Conservation (phyloP, 2,797 vertebrate species). For the Xiphorhynchus erythropygius region DNA sequence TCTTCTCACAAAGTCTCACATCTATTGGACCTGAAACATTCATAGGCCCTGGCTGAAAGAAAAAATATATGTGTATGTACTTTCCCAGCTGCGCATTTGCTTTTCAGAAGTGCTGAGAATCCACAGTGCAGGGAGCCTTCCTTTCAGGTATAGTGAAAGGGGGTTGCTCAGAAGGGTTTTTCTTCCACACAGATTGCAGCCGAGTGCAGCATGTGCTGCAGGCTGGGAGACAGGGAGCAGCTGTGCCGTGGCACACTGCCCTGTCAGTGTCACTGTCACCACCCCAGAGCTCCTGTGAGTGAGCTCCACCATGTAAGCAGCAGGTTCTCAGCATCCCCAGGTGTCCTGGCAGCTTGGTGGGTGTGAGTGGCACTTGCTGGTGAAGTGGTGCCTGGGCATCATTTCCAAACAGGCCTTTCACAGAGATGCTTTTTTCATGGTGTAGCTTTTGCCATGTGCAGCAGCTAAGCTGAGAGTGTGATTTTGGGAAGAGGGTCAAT, state of each 20-base stretch:
- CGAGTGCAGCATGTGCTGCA: accelerated
- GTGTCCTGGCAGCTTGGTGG: neutral
- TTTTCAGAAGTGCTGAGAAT: neutral
- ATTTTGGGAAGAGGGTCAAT: neutral
- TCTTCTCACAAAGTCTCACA: neutral
- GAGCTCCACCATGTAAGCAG: neutral
- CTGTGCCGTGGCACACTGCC: accelerated
- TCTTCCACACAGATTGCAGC: accelerated
- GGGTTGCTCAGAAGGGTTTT: neutral
- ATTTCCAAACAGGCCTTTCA: neutral
- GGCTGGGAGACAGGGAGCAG: neutral
- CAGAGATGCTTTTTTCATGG: neutral
- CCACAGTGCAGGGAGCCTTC: neutral
- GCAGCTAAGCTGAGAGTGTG: neutral
- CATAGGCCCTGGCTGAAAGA: neutral
- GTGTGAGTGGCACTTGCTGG: accelerated
- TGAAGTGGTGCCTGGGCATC: accelerated
- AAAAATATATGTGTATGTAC: neutral
- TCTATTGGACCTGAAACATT: neutral
- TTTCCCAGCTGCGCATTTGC: neutral
- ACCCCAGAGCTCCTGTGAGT: accelerated
- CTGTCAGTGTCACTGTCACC: neutral
- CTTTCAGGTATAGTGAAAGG: neutral
- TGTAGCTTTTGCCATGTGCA: neutral
- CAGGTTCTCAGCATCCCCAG: neutral